Conservation (phyloP, 2,888 invertebrate species). For the Aphidius colemani region DNA sequence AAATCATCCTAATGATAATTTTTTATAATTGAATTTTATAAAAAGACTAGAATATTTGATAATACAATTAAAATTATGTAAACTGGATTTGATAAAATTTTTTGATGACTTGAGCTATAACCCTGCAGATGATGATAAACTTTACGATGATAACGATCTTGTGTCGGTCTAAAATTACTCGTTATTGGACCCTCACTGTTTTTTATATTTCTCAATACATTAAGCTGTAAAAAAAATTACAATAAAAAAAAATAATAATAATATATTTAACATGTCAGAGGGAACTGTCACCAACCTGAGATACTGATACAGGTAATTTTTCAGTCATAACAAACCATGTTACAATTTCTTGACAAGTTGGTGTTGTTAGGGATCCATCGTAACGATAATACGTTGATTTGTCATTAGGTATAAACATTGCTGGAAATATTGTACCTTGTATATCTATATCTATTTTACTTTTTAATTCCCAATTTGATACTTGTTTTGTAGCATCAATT, state of each 20-base stretch:
- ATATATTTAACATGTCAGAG: not conserved
- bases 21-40: not conserved
- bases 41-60: not conserved
- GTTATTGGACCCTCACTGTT: constrained; percentile 39
- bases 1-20: not conserved
- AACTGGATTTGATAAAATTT: too few relatives aligned
- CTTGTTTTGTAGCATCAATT: constrained; percentile 39
- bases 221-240: constrained; percentile 38
- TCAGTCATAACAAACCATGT: constrained; percentile 70
- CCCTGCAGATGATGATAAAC: constrained; percentile 44
- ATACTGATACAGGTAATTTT: constrained; percentile 63
- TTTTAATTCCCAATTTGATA: constrained; percentile 40
- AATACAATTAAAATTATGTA: too few relatives aligned
- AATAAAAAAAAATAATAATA: not conserved
- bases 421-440: constrained; percentile 46
- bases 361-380: constrained; percentile 76
- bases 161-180: constrained; percentile 60
- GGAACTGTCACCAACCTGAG: constrained; percentile 55
- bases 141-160: constrained; percentile 46
- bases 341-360: constrained; percentile 74
- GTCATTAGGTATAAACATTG: constrained; percentile 65
- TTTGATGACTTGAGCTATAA: constrained; percentile 31
- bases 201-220: constrained; percentile 38
- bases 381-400: constrained; percentile 68
- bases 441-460: constrained; percentile 26